Evolutionary conservation across 2,888 invertebrate species (phyloP).

Genomic region (Cactoblastis cactorum): DNA sequence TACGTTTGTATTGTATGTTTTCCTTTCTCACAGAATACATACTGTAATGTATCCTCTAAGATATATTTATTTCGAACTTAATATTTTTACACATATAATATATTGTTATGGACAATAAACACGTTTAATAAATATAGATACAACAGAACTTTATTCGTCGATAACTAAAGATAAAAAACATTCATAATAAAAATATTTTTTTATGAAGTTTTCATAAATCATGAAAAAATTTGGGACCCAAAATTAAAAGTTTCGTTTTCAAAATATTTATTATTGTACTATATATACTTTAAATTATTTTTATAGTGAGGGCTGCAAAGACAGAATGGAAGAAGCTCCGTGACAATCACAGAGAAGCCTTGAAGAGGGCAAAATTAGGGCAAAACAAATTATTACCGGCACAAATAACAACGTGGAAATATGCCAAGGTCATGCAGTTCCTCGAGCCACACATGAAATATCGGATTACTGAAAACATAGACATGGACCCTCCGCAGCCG

Average conservation of each 20-base stretch:
- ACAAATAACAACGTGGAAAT: slow-evolving; percentile 71
- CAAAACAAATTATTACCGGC: slow-evolving; percentile 67
- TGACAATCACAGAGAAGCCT: slow-evolving; percentile 65
- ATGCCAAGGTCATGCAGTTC: slow-evolving; percentile 70
- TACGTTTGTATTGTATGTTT: no score
- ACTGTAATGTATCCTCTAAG: no score
- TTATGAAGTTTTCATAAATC: no score
- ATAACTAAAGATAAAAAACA: no score
- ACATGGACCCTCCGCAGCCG: slow-evolving; percentile 41
- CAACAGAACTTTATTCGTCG: no score
- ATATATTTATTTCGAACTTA: no score
- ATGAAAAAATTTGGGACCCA: background rate
- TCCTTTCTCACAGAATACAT: no score
- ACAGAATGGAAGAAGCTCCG: slow-evolving; percentile 69
- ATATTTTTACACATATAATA: no score
- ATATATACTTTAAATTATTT: slow-evolving; percentile 3
- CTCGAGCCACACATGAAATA: slow-evolving; percentile 71
- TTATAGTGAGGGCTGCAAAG: slow-evolving; percentile 62
- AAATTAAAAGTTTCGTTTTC: background rate
- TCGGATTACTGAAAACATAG: slow-evolving; percentile 66
- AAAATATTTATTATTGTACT: background rate
- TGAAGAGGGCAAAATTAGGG: slow-evolving; percentile 66
- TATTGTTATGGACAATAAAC: no score
- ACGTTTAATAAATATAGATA: no score
- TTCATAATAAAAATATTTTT: no score